Percentiles rank a stretch among this genome's conserved stretches.
Conservation (phyloP, 2,797 vertebrate species). For the Scolopax rusticola region DNA sequence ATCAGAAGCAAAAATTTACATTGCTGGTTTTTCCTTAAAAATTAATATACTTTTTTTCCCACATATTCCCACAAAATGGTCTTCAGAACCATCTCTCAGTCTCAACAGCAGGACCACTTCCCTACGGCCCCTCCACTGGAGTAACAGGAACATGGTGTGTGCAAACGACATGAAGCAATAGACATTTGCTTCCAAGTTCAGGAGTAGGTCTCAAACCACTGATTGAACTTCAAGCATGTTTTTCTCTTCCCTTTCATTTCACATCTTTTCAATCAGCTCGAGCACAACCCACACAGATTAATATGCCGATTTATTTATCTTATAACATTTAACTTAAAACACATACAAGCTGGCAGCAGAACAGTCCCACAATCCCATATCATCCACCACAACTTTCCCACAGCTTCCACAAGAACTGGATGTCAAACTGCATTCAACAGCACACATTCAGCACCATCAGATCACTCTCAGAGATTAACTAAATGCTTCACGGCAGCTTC, state of each 20-base stretch:
- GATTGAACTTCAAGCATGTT: background rate
- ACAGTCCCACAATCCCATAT: background rate
- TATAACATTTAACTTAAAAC: constrained; percentile 14
- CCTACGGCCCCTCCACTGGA: background rate
- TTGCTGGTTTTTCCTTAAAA: background rate
- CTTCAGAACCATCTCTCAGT: background rate
- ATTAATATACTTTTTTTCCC: background rate
- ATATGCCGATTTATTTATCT: constrained; percentile 46
- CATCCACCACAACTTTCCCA: constrained; percentile 25
- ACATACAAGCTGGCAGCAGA: constrained; percentile 39
- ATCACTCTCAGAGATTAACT: background rate
- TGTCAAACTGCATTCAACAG: background rate
- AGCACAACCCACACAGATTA: constrained; percentile 29
- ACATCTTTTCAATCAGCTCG: constrained; percentile 21
- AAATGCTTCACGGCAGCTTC: background rate
- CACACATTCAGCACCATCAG: background rate
- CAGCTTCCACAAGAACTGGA: background rate
- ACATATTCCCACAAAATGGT: background rate
- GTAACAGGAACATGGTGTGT: background rate
- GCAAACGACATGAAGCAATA: background rate
- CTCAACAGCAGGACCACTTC: background rate
- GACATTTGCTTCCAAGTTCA: background rate
- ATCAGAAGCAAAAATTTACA: background rate
- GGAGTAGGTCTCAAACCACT: background rate
- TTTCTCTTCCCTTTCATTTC: constrained; percentile 19